phyloP scores from a whole-genome alignment of 2,888 invertebrate species.

The Philereme vetulata region DNA sequence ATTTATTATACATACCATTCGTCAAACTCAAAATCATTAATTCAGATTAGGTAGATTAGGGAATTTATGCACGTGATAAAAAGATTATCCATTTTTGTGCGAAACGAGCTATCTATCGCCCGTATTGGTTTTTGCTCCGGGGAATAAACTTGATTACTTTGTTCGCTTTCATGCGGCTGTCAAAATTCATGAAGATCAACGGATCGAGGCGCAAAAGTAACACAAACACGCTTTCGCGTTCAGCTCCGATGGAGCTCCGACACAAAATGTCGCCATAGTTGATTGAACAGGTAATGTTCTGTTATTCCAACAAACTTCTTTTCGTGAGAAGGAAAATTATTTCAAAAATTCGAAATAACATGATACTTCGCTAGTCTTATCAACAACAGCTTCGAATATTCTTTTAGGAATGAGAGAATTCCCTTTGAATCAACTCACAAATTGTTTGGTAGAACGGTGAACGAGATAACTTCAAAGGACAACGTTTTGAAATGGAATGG shows the following conservation, averaged over 20 bases:
- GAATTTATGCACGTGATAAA: conserved; percentile 2
- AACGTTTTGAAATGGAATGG: conserved; percentile 18
- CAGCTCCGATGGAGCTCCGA: conserved; percentile 3
- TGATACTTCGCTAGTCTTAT: conserved; percentile 15
- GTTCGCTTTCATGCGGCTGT: conserved; percentile 17
- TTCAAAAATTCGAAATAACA: conserved; percentile 13
- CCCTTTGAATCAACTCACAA: conserved; percentile 17
- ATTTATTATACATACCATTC: conserved; percentile 29
- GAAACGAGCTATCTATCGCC: conserved; percentile 5
- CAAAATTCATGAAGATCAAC: conserved; percentile 19
- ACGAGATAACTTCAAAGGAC: conserved; percentile 21
- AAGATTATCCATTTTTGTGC: conserved; percentile 16
- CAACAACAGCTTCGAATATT: conserved; percentile 23
- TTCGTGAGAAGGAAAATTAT: conserved; percentile 9
- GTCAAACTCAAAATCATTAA: conserved; percentile 19
- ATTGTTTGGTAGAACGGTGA: conserved; percentile 20
- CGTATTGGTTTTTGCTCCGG: conserved; percentile 13
- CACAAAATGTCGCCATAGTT: conserved; percentile 7
- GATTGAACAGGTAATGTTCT: conserved; percentile 14
- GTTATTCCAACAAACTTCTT: conserved; percentile 13
- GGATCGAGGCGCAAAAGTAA: conserved; percentile 8
- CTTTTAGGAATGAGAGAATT: conserved; percentile 22
- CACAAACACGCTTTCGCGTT: conserved; percentile 10
- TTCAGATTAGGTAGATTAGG: conserved; percentile 1
- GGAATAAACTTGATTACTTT: conserved; percentile 16